Percentiles rank a stretch among this genome's conserved stretches.
phyloP scores from a whole-genome alignment of 1,140 invertebrate species.

The Apis dorsata region DNA sequence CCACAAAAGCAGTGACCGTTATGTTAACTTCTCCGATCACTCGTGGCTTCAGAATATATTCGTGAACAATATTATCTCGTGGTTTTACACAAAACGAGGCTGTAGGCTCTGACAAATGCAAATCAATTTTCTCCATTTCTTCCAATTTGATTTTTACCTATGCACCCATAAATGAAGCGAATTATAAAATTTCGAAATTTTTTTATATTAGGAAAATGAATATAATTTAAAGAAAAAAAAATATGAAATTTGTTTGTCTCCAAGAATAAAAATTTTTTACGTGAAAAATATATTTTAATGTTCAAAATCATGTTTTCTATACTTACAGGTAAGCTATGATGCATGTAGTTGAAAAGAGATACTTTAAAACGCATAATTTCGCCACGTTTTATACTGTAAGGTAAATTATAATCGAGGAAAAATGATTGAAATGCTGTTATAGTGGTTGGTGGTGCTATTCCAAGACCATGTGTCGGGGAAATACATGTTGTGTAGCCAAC shows the following conservation, averaged over 20 bases:
- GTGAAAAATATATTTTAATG: too few species aligned
- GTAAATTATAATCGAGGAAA: conserved; percentile 86
- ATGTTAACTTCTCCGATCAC: conserved; percentile 82
- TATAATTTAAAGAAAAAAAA: neutral
- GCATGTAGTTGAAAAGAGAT: conserved; percentile 87
- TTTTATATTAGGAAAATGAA: too few species aligned
- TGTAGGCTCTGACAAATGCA: conserved; percentile 65
- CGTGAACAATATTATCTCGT: conserved; percentile 77
- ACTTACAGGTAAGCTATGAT: conserved; percentile 83
- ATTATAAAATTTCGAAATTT: neutral
- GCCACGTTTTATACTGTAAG: conserved; percentile 86
- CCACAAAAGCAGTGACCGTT: conserved; percentile 82
- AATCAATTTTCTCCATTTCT: conserved; percentile 77
- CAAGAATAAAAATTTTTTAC: too few species aligned
- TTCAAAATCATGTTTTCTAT: too few species aligned
- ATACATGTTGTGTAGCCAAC: conserved; percentile 86
- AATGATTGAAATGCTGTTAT: conserved; percentile 87
- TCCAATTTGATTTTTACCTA: conserved; percentile 81
- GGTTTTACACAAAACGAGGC: conserved; percentile 77
- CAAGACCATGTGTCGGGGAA: conserved; percentile 83
- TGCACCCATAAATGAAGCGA: neutral
- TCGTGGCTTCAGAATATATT: conserved; percentile 79
- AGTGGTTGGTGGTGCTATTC: conserved; percentile 81
- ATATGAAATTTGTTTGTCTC: neutral
- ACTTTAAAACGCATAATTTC: conserved; percentile 86